These are phyloP conservation scores for Rhagonycha lutea DNA, from an alignment of 2,888 invertebrate species.

Conservation along the genomic window DNA sequence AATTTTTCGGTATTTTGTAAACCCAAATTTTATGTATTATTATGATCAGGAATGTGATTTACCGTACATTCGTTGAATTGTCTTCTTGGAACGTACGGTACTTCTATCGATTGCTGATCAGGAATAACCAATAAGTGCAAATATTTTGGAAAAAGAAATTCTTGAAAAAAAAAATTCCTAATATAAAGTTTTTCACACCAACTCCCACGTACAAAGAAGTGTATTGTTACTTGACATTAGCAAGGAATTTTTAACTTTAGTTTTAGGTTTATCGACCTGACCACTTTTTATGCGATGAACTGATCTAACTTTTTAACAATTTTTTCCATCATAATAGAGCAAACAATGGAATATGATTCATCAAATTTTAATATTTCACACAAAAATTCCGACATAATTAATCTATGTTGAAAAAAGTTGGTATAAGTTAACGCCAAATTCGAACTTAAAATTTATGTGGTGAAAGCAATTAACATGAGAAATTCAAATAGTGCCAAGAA, in stretches of 20 bases:
- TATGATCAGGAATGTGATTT: not conserved
- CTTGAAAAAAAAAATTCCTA: not conserved
- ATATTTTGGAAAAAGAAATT: not conserved
- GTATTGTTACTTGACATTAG: not conserved
- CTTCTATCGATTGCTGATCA: not conserved
- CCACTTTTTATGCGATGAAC: not conserved
- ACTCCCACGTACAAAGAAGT: not conserved
- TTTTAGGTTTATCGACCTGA: not conserved
- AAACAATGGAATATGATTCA: not conserved
- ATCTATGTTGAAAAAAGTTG: not conserved
- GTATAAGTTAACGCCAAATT: not conserved
- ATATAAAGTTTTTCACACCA: not conserved
- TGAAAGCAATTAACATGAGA: conserved; percentile 16
- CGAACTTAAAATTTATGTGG: conserved; percentile 9
- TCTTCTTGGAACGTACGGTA: not conserved
- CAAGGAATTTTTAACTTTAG: not conserved
- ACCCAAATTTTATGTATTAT: not conserved
- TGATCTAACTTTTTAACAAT: not conserved
- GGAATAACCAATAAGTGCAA: not conserved
- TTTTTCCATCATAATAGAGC: not conserved
- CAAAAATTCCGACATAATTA: not conserved
- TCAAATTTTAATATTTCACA: not conserved
- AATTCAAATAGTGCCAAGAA: conserved; percentile 10
- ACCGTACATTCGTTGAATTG: not conserved
- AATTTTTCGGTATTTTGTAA: not conserved